Base-by-base conservation (phyloP, 2,888 invertebrate species). In the Caenorhabditis zanzibari region DNA sequence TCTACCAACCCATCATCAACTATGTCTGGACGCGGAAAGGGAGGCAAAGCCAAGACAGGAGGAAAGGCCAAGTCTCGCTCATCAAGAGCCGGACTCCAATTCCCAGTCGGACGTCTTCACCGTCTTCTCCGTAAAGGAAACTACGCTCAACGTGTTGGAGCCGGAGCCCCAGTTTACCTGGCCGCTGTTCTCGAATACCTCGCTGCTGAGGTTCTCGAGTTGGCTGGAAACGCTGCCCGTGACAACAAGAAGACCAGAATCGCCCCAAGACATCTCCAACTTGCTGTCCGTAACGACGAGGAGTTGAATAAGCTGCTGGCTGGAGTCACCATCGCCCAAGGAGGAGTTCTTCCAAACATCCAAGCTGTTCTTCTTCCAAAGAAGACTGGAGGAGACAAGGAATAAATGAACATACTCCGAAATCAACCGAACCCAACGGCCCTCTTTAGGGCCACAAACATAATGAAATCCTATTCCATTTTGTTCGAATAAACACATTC, bases 1-100 rank as follows among this genome's bases (percentile, higher is more conserved):
- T 61, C 61, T 61, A 61, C 61, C 61, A 61, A 61, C 61, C 32
- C n/a, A 59, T 61, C 61, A 44, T 61, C 61, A 61, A 71, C 63
- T 61, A 95, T 95, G 95, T 95, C 95, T 93, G 95, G 95, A 84
- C 95, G 95, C 81, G 95, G 95, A 81, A 95, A 95, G 94, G 85
- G 85, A 85, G 85, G 85, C 41, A 85, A 85, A 83, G 85, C 85
- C 14, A 88, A 88, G 86, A 83, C 84, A 69, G 86, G 85, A 73
- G 87, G 87, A 84, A 86, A 86, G 85, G 86, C 85, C 82, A 87
- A 87, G 82, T 85, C 90, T n/a, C 90, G 91, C 54, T 91, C 91
- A 19, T 89, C 90, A 22, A 88, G 91, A 52, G 91, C 91, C 69
- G 91, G 91, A 71, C 90, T 91, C 41, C 91, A 91, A 84, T 91